Percentiles rank a stretch among this genome's conserved stretches.
These are phyloP conservation scores for Poicephalus meyeri DNA, from an alignment of 2,113 vertebrate species.

Conservation along the genomic window DNA sequence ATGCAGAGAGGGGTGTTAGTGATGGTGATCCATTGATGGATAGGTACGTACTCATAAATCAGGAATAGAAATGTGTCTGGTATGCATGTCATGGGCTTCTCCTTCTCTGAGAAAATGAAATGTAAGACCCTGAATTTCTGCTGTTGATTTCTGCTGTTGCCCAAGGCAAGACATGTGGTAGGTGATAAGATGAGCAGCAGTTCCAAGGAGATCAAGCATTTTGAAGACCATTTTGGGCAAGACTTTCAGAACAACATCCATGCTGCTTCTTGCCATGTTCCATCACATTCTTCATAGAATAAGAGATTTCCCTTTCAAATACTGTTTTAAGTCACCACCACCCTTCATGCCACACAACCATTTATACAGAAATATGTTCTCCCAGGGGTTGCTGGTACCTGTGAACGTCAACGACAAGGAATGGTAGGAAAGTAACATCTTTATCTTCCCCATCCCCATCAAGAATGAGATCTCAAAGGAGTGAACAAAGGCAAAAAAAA, in stretches of 20 bases:
- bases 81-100: fast-evolving
- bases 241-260: not conserved
- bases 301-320: not conserved
- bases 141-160: not conserved
- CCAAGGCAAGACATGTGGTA: not conserved
- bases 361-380: not conserved
- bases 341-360: not conserved
- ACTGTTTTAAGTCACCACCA: not conserved
- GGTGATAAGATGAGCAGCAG: not conserved
- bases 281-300: not conserved
- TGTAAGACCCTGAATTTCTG: not conserved
- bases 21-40: not conserved
- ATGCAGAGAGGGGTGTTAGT: not conserved
- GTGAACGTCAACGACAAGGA: not conserved
- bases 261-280: not conserved
- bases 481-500: not conserved
- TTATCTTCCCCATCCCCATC: not conserved
- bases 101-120: not conserved
- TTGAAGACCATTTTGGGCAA: not conserved
- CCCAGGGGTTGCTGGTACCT: not conserved
- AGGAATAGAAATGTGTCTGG: not conserved
- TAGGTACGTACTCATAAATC: fast-evolving
- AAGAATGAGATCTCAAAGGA: not conserved
- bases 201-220: not conserved
- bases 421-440: not conserved